phyloP scores from a whole-genome alignment of 2,797 vertebrate genomes.

The Rallus crepitans region DNA sequence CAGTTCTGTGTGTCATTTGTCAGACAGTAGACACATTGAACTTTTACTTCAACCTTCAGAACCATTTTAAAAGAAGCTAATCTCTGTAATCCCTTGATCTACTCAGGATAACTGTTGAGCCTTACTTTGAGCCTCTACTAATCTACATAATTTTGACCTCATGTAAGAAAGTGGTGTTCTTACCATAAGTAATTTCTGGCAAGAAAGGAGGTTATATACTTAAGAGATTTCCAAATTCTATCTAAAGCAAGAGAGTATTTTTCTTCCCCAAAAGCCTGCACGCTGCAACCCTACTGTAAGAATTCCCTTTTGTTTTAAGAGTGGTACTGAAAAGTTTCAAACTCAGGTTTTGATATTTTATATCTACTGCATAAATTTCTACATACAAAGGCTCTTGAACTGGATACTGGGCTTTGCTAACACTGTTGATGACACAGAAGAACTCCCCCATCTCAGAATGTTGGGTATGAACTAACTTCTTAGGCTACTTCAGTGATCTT shows the following conservation, averaged over 20 bases:
- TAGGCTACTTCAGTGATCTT: neutral
- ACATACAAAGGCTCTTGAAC: neutral
- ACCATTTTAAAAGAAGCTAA: neutral
- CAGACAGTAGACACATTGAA: neutral
- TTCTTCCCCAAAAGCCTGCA: neutral
- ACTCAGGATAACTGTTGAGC: neutral
- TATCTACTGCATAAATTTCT: neutral
- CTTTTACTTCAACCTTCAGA: neutral
- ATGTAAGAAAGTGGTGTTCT: neutral
- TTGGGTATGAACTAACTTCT: neutral
- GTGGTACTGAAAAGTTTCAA: neutral
- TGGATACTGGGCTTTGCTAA: neutral
- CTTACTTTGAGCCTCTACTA: neutral
- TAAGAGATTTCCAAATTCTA: neutral
- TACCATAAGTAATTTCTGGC: neutral
- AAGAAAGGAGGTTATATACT: neutral
- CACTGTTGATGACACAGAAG: neutral
- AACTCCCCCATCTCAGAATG: neutral
- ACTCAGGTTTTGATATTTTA: neutral
- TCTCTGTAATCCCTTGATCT: neutral
- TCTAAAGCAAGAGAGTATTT: neutral
- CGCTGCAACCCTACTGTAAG: neutral
- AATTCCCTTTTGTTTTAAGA: neutral
- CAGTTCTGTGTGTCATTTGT: neutral
- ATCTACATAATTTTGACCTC: neutral